A percentile compares a stretch with the other conserved stretches of the same genome.
Evolutionary conservation across 2,113 vertebrate species (phyloP).

Genomic region (Eleginops maclovinus): DNA sequence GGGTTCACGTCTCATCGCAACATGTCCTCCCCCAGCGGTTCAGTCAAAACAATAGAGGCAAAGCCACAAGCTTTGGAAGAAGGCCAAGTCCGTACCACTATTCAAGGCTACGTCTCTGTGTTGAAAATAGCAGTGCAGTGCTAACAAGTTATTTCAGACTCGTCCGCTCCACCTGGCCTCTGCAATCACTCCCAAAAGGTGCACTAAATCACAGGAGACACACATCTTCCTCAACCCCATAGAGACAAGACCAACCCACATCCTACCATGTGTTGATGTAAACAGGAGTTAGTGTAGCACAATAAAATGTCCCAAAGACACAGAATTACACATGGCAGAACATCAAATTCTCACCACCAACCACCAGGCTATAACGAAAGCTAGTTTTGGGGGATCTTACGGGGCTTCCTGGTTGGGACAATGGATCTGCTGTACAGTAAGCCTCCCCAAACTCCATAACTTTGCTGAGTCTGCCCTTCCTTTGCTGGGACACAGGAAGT

Average conservation of each 20-base stretch:
- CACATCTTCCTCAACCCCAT: background rate
- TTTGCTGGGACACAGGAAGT: conserved; percentile 72
- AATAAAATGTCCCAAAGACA: conserved; percentile 9
- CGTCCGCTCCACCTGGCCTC: conserved; percentile 41
- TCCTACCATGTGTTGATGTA: background rate
- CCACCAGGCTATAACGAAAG: background rate
- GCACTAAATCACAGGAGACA: conserved; percentile 12
- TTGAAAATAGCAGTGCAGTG: conserved; percentile 66
- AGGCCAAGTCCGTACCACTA: conserved; percentile 26
- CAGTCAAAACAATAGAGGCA: conserved; percentile 39
- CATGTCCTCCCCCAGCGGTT: background rate
- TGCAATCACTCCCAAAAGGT: conserved; percentile 47
- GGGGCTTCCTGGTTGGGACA: conserved; percentile 45
- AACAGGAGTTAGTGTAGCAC: background rate
- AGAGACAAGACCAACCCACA: background rate
- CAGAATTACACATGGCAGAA: background rate
- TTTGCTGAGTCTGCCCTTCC: conserved; percentile 60
- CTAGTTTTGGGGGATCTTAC: conserved; percentile 22
- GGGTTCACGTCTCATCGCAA: background rate
- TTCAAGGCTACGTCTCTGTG: conserved; percentile 45
- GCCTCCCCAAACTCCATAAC: conserved; percentile 29
- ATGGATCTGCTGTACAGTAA: conserved; percentile 38
- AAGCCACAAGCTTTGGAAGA: conserved; percentile 28
- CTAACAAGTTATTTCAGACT: conserved; percentile 67
- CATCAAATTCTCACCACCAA: conserved; percentile 11